These are phyloP conservation scores for Stramonita haemastoma DNA, from an alignment of 2,888 invertebrate species.

Conservation along the genomic window DNA sequence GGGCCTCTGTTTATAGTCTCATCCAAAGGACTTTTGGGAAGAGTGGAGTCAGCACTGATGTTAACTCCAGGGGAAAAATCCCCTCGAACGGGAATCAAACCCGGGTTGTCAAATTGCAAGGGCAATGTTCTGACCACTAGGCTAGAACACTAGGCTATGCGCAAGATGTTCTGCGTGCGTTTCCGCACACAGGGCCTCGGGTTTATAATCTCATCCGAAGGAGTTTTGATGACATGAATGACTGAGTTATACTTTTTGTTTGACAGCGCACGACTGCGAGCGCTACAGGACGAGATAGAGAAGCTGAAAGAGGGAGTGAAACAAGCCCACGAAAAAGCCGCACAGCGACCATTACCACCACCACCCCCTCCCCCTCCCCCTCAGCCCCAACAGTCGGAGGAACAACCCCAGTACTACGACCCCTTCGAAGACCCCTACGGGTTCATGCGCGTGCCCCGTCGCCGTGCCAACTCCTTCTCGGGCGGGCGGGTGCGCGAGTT, in stretches of 20 bases:
- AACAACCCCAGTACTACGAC: slow-evolving; percentile 68
- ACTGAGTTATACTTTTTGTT: not conserved
- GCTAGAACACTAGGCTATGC: no score
- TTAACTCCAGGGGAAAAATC: no score
- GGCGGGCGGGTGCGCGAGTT: slow-evolving; percentile 65
- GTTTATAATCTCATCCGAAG: no score
- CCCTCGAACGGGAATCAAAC: no score
- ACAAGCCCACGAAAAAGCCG: slow-evolving; percentile 58
- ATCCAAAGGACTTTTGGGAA: no score
- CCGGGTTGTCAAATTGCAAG: no score
- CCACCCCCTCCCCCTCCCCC: slow-evolving; percentile 50
- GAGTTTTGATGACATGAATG: not conserved
- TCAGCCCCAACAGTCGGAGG: slow-evolving; percentile 47
- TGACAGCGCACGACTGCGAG: slow-evolving; percentile 60
- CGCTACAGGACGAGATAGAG: slow-evolving; percentile 67
- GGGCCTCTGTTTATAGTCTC: no score
- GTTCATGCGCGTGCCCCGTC: slow-evolving; percentile 69
- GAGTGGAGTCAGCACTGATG: no score
- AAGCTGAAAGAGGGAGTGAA: slow-evolving; percentile 63
- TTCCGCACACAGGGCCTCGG: no score
- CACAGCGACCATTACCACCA: slow-evolving; percentile 50
- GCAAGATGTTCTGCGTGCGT: no score
- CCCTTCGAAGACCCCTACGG: slow-evolving; percentile 70
- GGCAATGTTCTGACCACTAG: no score
- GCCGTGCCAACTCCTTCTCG: slow-evolving; percentile 71